Base-by-base conservation (phyloP, 2,113 vertebrate species). In the Pampusana beccarii region DNA sequence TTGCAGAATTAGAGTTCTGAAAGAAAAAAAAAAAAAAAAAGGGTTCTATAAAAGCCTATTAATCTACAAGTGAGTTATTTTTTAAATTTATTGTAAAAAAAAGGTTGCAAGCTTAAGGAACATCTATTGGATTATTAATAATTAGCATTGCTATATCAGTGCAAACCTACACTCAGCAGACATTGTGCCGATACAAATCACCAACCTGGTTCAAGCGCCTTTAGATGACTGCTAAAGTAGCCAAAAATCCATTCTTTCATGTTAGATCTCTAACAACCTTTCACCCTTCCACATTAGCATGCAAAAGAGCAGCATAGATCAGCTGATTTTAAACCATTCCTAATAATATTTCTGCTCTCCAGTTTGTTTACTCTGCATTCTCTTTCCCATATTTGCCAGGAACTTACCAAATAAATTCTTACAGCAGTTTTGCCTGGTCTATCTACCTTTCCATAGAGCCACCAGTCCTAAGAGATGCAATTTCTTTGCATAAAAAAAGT, bases 281-380 rank as follows among this genome's bases (percentile, higher is more conserved):
- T 77, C 34, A 77, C 16, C 11, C 12, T 84, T 64, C 5, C n/a
- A 34, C 10, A 57, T 2, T 0, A 0, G 36, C 44, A 53, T 14
- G 4, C 19, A 73, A 72, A 81, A 80, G 8, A 48, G 16, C 28
- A 46, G 62, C 29, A 21, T 31, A 40, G 13, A 5, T 64, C 58
- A 65, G 26, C 26, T 42, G 15, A 84, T 64, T 44, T 87, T 33
- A 72, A 73, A 57, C 19, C 8, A 57, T 54, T 91, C 18, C 20
- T 17, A 87, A 69, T 28, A 71, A 48, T 50, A 75, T 69, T 82
- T 88, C 54, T 65, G 23, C 36, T 82, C 5, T 72, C 10, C 16
- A 18, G 8, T 38, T 38, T 66, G 9, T 69, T 64, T 56, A 60
- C 1, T 13, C 6, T 85, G 24, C 17, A 48, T 16, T 13, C 4